Conservation (phyloP, 2,113 vertebrate genomes). For the Phyllostomus hastatus region DNA sequence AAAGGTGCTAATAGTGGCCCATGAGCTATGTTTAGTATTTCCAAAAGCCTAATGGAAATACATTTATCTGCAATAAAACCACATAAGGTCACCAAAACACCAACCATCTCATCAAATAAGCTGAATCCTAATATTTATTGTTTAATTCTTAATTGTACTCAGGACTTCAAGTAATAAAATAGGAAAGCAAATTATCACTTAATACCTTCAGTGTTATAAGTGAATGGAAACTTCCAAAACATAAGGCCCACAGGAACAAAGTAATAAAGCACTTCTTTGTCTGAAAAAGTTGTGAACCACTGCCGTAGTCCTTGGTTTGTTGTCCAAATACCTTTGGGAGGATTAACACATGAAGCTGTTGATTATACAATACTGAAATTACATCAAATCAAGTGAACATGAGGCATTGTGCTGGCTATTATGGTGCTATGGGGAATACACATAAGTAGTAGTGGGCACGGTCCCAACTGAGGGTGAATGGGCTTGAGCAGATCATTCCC, state of each 20-base stretch:
- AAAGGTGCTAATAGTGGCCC: not conserved
- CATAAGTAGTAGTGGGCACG: not conserved
- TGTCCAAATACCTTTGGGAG: slow-evolving; percentile 22
- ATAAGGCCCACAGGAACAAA: not conserved
- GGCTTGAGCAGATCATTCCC: slow-evolving; percentile 24
- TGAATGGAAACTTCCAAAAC: slow-evolving; percentile 60
- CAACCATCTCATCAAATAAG: slow-evolving; percentile 41
- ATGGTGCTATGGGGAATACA: not conserved
- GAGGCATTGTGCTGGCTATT: slow-evolving; percentile 8
- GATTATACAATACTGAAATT: slow-evolving; percentile 39
- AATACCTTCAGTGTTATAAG: slow-evolving; percentile 46
- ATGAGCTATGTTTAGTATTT: slow-evolving; percentile 38
- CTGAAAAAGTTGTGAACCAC: slow-evolving; percentile 6
- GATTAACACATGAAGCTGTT: slow-evolving; percentile 23
- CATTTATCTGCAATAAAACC: slow-evolving; percentile 27
- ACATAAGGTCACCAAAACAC: not conserved
- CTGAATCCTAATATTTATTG: slow-evolving; percentile 21
- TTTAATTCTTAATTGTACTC: slow-evolving; percentile 48
- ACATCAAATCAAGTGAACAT: not conserved
- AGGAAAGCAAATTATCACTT: slow-evolving; percentile 55
- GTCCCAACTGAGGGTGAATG: not conserved
- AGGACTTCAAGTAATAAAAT: slow-evolving; percentile 49
- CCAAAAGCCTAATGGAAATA: slow-evolving; percentile 41
- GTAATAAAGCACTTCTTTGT: slow-evolving; percentile 50
- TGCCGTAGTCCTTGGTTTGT: slow-evolving; percentile 24